Conservation (phyloP, 2,797 vertebrate species). For the Neomorphus geoffroyi region DNA sequence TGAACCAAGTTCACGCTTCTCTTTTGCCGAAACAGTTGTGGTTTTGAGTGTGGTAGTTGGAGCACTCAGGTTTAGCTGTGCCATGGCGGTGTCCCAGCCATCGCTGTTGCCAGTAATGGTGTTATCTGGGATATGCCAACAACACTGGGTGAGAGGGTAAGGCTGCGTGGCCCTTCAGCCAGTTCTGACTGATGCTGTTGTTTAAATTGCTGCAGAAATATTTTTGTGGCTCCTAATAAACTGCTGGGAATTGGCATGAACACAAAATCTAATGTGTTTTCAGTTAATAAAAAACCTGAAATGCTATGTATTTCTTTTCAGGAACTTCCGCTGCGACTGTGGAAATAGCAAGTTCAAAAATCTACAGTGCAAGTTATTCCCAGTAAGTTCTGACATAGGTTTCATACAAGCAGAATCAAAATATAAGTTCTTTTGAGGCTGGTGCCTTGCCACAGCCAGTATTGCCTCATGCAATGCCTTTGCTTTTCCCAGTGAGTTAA, state of each 20-base stretch:
- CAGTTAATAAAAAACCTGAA: neutral
- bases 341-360: slow-evolving; percentile 92
- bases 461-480: rapidly evolving
- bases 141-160: rapidly evolving
- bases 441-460: neutral
- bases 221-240: neutral
- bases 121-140: neutral
- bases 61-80: neutral
- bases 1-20: rapidly evolving
- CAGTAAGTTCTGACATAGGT: slow-evolving; percentile 78
- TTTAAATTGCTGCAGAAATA: neutral
- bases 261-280: neutral
- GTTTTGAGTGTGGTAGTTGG: neutral
- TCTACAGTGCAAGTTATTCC: slow-evolving; percentile 88
- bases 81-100: neutral
- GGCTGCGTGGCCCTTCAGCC: neutral
- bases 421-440: too few species aligned
- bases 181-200: neutral
- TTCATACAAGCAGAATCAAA: neutral
- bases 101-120: neutral
- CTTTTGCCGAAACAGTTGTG: rapidly evolving
- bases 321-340: slow-evolving; percentile 89
- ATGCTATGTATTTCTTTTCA: slow-evolving; percentile 19
- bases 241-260: neutral
- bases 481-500: neutral